Evolutionary conservation across 1,140 invertebrate species (phyloP), one percentile per base, ranked within the genome.

Genomic region (Drosophila ambigua): DNA sequence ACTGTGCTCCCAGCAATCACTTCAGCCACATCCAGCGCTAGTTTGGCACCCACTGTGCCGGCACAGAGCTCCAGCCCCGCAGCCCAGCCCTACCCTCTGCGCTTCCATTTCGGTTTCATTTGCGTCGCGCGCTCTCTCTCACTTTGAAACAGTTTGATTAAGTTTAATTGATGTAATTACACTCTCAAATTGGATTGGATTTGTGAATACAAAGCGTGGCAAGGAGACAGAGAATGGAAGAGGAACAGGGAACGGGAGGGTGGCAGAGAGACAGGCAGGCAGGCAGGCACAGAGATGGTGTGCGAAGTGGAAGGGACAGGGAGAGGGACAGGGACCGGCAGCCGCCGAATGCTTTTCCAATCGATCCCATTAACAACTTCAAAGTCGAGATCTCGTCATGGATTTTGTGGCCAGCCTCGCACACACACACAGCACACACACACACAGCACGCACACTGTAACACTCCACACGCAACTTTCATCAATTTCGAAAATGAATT

Each of bases 111-210:
- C 82, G 82, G 65, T 78, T 81, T 81, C 64, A 69, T 69, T 83
- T 67, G 65, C 71, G 54, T 64, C 46, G 24, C 35, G 24, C 35
- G 26, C 54, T 66, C 54, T 66, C 54, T 66, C 80, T 57, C 80
- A 61, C 74, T 74, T 87, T 82, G 82, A 88, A 87, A 79, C 83
- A 87, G 78, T 87, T 87, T 87, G 83, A 87, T 87, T 87, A 87
- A 87, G 82, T 87, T 87, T 87, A 87, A 87, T 87, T 87, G 83
- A 87, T 87, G 83, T 87, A 87, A 87, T 87, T 87, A 87, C 74
- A 82, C 62, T 87, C 79, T 87, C 73, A 87, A 88, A 87, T 87
- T 87, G 82, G 78, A 87, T 87, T 87, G 82, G 82, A 87, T 87
- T 87, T 87, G 83, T 82, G 83, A 87, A 87, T 87, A 76, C 83